Base-by-base conservation (phyloP, 2,888 invertebrate species). In the Timema podura region DNA sequence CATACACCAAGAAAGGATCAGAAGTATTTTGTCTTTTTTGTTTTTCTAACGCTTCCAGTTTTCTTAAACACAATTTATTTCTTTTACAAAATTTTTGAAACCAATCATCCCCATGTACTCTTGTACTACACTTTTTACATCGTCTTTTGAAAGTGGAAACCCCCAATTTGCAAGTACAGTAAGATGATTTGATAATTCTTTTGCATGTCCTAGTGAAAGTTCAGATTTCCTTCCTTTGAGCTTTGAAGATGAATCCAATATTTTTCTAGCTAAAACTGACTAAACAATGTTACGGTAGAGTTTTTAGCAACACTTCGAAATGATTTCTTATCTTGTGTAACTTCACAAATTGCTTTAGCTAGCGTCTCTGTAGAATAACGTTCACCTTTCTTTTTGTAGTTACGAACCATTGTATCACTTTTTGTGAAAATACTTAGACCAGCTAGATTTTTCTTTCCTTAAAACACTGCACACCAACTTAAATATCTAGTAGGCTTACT, bases 51-150 rank as follows among this genome's bases (percentile, higher is more conserved):
- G 54, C 6, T 54, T 54, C 54, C 16, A 54, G 16, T 6, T 54
- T 10, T 54, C 16, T 54, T 15, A 54, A 10, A 13, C 6, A 15
- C 49, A 49, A n/a, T n/a, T n/a, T n/a, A n/a, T n/a, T n/a, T n/a
- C 1, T 54, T 54, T 54, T 16, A n/a, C 16, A 16, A 5, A 54
- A 16, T 7, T 54, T 15, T 51, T 54, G 10, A 54, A 57, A 57
- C 57, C 13, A 57, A 30, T 57, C 57, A 57, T 57, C 57, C 7
- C n/a, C 57, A 16, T 9, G 57, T 16, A n/a, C 8, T 57, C 57
- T 68, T 67, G 51, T 5, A 67, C 67, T 16, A 49, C 16, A 49
- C 44, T 13, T 49, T 30, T 30, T 16, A 67, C 49, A 16, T 67
- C 49, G 2, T 48, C 30, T 54, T 49, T 67, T 51, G 30, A 15